phyloP scores from a whole-genome alignment of 2,113 vertebrate species.

The Corythornis madagascariensis region DNA sequence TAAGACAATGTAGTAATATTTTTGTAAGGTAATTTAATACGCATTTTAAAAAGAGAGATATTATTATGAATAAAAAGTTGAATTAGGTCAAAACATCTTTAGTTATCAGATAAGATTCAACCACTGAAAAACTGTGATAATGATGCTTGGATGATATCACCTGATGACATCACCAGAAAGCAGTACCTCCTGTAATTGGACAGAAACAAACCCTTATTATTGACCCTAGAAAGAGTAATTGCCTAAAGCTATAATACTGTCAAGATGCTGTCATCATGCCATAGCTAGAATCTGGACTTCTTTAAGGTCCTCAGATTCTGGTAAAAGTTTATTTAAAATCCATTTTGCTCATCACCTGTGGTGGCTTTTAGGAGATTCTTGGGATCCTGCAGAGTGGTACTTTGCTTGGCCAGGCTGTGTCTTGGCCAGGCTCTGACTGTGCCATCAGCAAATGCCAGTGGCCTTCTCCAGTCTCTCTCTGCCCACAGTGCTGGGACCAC shows the following conservation, averaged over 20 bases:
- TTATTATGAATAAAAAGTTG: not conserved
- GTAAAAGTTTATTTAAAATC: not conserved
- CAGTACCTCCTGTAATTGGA: not conserved
- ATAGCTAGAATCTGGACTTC: not conserved
- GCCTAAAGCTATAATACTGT: not conserved
- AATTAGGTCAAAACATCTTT: not conserved
- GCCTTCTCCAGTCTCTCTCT: not conserved
- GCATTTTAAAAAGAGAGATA: not conserved
- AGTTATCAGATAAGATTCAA: not conserved
- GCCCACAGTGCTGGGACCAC: not conserved
- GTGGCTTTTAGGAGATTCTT: not conserved
- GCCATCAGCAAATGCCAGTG: not conserved
- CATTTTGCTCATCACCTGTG: no score
- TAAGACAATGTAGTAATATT: no score
- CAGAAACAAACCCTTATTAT: not conserved
- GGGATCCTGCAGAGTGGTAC: rapidly evolving
- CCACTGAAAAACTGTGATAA: not conserved
- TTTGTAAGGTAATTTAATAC: no score
- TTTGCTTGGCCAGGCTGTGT: not conserved
- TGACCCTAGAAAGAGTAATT: not conserved
- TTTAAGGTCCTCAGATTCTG: not conserved
- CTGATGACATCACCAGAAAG: not conserved
- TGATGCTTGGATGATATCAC: not conserved
- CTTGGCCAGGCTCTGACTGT: not conserved
- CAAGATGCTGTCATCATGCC: not conserved